A percentile compares a stretch with the other conserved stretches of the same genome.
Conservation (phyloP, 2,113 vertebrate genomes). For the Capricornis sumatraensis region DNA sequence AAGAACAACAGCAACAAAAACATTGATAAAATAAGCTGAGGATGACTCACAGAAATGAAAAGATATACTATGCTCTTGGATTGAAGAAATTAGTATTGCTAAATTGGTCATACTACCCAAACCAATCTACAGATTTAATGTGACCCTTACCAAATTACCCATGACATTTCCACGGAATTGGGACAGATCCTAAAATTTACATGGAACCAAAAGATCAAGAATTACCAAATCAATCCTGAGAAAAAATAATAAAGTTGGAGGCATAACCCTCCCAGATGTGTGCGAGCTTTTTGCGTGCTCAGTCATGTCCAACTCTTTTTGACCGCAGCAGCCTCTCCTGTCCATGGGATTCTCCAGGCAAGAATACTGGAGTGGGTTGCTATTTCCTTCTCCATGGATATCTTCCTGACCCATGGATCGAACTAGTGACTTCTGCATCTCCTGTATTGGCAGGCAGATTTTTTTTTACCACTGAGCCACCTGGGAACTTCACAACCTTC, state of each 20-base stretch:
- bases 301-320: background rate
- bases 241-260: background rate
- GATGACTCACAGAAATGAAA: background rate
- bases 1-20: too few relatives aligned
- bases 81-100: background rate
- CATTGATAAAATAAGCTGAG: too few relatives aligned
- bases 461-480: background rate
- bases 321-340: background rate
- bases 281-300: fast-evolving
- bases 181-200: background rate
- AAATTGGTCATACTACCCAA: background rate
- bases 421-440: background rate
- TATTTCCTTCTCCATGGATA: background rate
- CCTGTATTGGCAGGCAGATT: background rate
- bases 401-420: fast-evolving
- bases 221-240: background rate
- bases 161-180: background rate
- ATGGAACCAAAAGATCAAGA: background rate
- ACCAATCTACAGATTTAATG: background rate
- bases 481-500: background rate
- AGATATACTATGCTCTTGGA: background rate
- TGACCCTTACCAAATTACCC: background rate
- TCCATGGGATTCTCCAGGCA: background rate
- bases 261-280: background rate
- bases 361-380: background rate